These are phyloP conservation scores for Dendrocincla fuliginosa DNA, from an alignment of 2,797 vertebrate species.

Conservation along the genomic window DNA sequence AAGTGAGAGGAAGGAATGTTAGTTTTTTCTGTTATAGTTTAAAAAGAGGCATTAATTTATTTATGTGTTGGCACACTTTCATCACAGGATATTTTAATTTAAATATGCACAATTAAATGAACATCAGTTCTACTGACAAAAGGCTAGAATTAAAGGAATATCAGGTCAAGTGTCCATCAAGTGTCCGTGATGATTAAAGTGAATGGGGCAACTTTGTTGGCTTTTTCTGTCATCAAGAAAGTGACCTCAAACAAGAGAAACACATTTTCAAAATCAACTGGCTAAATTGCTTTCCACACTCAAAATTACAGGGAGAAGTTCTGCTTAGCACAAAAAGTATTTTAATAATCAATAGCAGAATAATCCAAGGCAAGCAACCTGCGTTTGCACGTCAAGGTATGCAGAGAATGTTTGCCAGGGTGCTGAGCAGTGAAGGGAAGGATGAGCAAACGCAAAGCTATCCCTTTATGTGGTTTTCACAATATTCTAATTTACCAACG, in stretches of 20 bases:
- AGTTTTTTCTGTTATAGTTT: neutral
- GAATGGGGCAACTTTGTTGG: neutral
- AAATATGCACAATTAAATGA: neutral
- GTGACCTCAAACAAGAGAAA: neutral
- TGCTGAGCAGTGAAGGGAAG: neutral
- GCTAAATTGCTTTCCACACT: neutral
- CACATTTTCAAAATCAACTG: neutral
- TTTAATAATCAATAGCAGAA: neutral
- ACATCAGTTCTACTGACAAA: neutral
- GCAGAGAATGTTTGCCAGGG: rapidly evolving
- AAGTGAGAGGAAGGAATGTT: slow-evolving; percentile 35
- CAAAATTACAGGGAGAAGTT: neutral
- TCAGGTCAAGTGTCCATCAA: neutral
- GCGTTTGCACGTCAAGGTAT: neutral
- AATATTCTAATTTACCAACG: neutral
- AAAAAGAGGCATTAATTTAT: neutral
- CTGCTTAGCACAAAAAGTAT: neutral
- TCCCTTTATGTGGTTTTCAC: neutral
- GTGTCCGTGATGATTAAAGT: neutral
- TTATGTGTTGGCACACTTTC: neutral
- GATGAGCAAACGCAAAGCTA: neutral
- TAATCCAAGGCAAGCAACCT: neutral
- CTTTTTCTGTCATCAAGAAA: neutral
- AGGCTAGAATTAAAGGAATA: neutral
- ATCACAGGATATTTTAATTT: neutral